Evolutionary conservation across 2,888 invertebrate species (phyloP).

Genomic region (Xestia ashworthii): DNA sequence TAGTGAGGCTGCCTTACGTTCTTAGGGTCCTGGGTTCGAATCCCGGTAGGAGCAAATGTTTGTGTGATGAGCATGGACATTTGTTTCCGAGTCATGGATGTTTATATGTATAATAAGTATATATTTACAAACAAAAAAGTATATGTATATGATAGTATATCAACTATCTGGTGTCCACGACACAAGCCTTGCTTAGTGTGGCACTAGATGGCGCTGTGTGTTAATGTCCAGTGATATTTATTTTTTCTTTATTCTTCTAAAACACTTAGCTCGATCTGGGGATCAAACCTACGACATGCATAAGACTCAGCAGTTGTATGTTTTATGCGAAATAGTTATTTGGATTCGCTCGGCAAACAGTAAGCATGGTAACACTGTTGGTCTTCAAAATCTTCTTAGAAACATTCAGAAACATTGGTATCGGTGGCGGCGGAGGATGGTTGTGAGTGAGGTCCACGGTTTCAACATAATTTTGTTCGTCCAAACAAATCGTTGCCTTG

Average conservation of each 20-base stretch:
- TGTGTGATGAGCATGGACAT: too few relatives aligned
- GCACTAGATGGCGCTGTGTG: too few relatives aligned
- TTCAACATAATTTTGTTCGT: slow-evolving; percentile 31
- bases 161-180: too few relatives aligned
- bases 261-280: neutral
- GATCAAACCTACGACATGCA: neutral
- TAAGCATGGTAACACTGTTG: slow-evolving; percentile 26
- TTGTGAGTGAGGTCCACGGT: slow-evolving; percentile 40
- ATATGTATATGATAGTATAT: too few relatives aligned
- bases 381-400: slow-evolving; percentile 30
- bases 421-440: slow-evolving; percentile 56
- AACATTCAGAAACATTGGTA: slow-evolving; percentile 24
- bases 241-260: neutral
- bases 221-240: too few relatives aligned
- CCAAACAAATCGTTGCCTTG: slow-evolving; percentile 40
- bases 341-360: slow-evolving; percentile 27
- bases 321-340: slow-evolving; percentile 5
- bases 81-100: too few relatives aligned
- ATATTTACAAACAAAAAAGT: too few relatives aligned
- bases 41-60: too few relatives aligned
- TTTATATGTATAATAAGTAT: too few relatives aligned
- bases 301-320: neutral
- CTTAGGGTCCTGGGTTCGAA: too few relatives aligned
- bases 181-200: too few relatives aligned
- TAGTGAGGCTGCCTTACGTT: too few relatives aligned